Evolutionary conservation across 2,113 vertebrate genomes (phyloP).

Genomic region (Caranx melampygus): DNA sequence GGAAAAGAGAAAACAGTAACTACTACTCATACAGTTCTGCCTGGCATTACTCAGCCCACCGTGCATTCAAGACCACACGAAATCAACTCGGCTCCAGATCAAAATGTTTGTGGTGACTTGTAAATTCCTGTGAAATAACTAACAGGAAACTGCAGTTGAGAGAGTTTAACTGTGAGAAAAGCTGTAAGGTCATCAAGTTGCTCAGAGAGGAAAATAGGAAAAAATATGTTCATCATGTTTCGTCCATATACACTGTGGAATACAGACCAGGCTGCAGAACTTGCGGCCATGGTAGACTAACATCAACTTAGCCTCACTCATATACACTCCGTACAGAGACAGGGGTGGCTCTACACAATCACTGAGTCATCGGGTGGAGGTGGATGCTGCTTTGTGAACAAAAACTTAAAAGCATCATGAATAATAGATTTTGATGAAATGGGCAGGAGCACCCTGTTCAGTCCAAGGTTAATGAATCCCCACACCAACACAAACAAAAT

Average conservation of each 20-base stretch:
- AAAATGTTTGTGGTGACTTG: conserved; percentile 65
- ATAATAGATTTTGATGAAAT: conserved; percentile 44
- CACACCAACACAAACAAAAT: conserved; percentile 14
- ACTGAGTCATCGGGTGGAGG: conserved; percentile 48
- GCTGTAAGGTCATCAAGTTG: not conserved
- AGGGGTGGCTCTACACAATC: conserved; percentile 42
- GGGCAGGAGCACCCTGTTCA: conserved; percentile 15
- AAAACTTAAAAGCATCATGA: conserved; percentile 49
- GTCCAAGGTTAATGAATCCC: conserved; percentile 43
- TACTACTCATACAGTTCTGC: not conserved
- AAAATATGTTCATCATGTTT: not conserved
- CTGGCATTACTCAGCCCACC: conserved; percentile 16
- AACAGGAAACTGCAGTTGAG: conserved; percentile 58
- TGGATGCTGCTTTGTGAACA: conserved; percentile 42
- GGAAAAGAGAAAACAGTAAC: not conserved
- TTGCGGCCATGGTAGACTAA: no score
- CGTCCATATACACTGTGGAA: no score
- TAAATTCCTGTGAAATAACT: conserved; percentile 64
- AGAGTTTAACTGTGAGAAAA: conserved; percentile 3
- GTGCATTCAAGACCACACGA: conserved; percentile 20
- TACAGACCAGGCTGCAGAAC: no score
- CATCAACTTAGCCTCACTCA: no score
- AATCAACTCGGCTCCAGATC: conserved; percentile 28
- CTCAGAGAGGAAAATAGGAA: not conserved
- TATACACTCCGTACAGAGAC: no score